Evolutionary conservation across 2,113 vertebrate genomes (phyloP), one percentile per base, ranked within the genome.

Genomic region (Papio anubis): DNA sequence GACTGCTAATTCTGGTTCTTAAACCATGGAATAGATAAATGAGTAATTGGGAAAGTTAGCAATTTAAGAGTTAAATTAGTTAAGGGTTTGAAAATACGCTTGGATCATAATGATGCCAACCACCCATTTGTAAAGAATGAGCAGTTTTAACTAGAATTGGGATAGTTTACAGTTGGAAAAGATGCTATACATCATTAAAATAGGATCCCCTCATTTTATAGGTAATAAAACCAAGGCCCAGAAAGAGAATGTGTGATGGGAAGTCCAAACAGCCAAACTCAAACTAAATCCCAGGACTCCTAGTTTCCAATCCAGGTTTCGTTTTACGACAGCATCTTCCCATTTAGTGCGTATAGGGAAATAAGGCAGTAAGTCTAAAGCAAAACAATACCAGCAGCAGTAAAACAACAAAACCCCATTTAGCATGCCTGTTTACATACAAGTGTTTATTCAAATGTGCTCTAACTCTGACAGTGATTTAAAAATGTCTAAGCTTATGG

Each of bases 221-320:
- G 27, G 23, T 72, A 80, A 75, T 88, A 94, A 97, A 96, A 45
- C 27, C 35, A 93, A 96, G 89, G 48, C 35, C 52, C n/a, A 66
- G 32, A 76, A 68, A 88, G 40, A 84, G 20, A 72, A 61, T 83
- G 2, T 73, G 1, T 59, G 64, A 78, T 66, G 21, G 25, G 5
- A 89, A 16, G 20, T 48, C 35, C 35, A 73, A 16, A 66, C 14
- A 92, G 55, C 32, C 57, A 70, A 89, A 70, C 10, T 23, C 38
- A 86, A 83, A 52, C 66, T 32, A 59, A 72, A 80, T 68, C 48
- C 55, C 70, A 80, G 8, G 9, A 72, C 70, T 45, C 43, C 23
- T 66, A 40, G 14, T 40, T 88, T 92, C 40, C 38, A 43, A 17
- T 68, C 27, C 21, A 93, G 30, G 21, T 5, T 85, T 92, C n/a